A percentile compares a stretch with the other conserved stretches of the same genome.
Evolutionary conservation across 2,113 vertebrate genomes (phyloP).

Genomic region (Gallinago paraguaiae): DNA sequence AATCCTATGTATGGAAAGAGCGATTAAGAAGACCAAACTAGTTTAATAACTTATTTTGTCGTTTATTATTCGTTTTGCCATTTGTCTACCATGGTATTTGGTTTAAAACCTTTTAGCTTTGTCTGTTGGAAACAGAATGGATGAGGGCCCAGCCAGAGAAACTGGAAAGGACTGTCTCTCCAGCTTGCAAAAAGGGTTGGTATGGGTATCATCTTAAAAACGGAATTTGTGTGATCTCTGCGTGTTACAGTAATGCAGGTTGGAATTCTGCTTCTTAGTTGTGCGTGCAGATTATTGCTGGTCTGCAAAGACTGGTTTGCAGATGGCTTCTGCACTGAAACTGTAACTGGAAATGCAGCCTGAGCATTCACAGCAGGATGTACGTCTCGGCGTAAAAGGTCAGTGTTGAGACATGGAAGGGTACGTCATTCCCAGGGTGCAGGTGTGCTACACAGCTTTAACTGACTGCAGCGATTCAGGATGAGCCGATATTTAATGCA

Average conservation of each 20-base stretch:
- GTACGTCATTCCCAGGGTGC: neutral
- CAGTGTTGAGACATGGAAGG: neutral
- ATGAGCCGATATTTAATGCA: neutral
- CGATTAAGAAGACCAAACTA: neutral
- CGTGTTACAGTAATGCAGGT: neutral
- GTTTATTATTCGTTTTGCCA: neutral
- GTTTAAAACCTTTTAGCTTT: neutral
- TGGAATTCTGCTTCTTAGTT: neutral
- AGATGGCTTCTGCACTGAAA: neutral
- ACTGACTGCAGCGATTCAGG: neutral
- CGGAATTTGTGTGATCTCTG: neutral
- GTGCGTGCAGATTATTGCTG: neutral
- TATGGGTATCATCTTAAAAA: neutral
- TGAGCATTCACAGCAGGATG: rapidly evolving
- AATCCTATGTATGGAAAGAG: neutral
- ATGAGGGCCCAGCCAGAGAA: neutral
- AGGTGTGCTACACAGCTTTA: neutral
- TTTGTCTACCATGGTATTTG: neutral
- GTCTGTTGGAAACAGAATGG: neutral
- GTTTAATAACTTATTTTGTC: neutral
- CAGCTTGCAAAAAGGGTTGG: neutral
- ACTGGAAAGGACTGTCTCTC: neutral
- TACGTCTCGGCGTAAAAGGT: neutral
- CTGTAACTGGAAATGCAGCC: neutral
- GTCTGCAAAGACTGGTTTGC: neutral